These are phyloP conservation scores for Drosophila flavopinicola DNA, from an alignment of 2,888 invertebrate genomes.

Conservation along the genomic window DNA sequence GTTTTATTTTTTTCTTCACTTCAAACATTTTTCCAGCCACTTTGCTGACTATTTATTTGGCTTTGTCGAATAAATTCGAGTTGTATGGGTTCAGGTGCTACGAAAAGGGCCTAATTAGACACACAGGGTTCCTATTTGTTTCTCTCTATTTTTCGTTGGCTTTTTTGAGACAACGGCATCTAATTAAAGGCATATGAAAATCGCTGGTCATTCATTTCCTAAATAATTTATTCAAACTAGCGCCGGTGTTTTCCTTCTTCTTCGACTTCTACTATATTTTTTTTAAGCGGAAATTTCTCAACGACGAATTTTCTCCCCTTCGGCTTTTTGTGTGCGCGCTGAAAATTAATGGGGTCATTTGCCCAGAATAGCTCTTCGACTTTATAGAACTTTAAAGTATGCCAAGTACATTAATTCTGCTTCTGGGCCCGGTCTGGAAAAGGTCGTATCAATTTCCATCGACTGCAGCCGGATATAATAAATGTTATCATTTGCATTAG, in stretches of 20 bases:
- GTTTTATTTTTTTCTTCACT: background rate
- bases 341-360: slow-evolving; percentile 76
- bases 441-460: background rate
- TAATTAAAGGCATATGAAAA: slow-evolving; percentile 56
- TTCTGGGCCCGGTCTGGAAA: background rate
- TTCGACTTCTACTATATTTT: slow-evolving; percentile 19
- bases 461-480: slow-evolving; percentile 7
- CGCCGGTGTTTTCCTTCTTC: slow-evolving; percentile 8
- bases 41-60: slow-evolving; percentile 21
- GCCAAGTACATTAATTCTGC: slow-evolving; percentile 51
- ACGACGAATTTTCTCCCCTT: slow-evolving; percentile 20
- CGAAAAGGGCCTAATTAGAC: slow-evolving; percentile 57
- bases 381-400: slow-evolving; percentile 27
- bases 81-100: slow-evolving; percentile 54
- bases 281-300: slow-evolving; percentile 9
- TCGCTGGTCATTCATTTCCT: slow-evolving; percentile 53
- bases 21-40: slow-evolving; percentile 15
- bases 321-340: slow-evolving; percentile 22
- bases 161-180: slow-evolving; percentile 47
- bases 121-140: slow-evolving; percentile 26
- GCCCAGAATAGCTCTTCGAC: slow-evolving; percentile 44
- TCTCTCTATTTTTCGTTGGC: no score
- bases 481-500: background rate
- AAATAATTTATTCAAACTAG: slow-evolving; percentile 64
- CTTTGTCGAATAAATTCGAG: slow-evolving; percentile 36